phyloP scores from a whole-genome alignment of 2,113 vertebrate species.

The Anser brachyrhynchus region DNA sequence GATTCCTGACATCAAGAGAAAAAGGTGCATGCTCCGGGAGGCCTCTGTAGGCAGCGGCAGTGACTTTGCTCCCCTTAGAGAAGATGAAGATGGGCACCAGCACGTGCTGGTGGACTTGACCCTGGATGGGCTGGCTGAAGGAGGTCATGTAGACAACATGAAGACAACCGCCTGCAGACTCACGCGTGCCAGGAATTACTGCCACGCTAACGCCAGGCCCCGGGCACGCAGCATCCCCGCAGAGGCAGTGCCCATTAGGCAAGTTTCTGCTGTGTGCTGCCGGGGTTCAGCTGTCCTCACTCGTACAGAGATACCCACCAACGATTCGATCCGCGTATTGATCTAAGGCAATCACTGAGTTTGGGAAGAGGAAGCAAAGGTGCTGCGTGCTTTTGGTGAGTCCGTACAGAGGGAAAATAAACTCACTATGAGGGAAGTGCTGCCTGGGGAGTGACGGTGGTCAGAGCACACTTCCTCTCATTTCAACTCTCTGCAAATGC shows the following conservation, averaged over 20 bases:
- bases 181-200: not conserved
- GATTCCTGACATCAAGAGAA: conserved; percentile 76
- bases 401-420: not conserved
- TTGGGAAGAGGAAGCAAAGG: not conserved
- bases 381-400: rapidly evolving
- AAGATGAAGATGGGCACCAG: conserved; percentile 52
- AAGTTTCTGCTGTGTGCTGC: not conserved
- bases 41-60: conserved; percentile 69
- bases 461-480: rapidly evolving
- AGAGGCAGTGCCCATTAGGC: not conserved
- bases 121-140: conserved; percentile 42
- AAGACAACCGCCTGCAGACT: not conserved
- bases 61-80: conserved; percentile 55
- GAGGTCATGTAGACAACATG: not conserved
- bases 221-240: not conserved
- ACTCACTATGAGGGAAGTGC: not conserved
- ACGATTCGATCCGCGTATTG: not conserved
- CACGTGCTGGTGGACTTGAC: conserved; percentile 36
- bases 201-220: not conserved
- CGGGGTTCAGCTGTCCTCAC: rapidly evolving
- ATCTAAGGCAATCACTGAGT: not conserved
- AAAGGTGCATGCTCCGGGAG: conserved; percentile 77
- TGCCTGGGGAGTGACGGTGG: not conserved
- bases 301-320: rapidly evolving
- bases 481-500: not conserved